These are phyloP conservation scores for Oreochromis spilurus DNA, from an alignment of 2,113 vertebrate species.

Conservation along the genomic window DNA sequence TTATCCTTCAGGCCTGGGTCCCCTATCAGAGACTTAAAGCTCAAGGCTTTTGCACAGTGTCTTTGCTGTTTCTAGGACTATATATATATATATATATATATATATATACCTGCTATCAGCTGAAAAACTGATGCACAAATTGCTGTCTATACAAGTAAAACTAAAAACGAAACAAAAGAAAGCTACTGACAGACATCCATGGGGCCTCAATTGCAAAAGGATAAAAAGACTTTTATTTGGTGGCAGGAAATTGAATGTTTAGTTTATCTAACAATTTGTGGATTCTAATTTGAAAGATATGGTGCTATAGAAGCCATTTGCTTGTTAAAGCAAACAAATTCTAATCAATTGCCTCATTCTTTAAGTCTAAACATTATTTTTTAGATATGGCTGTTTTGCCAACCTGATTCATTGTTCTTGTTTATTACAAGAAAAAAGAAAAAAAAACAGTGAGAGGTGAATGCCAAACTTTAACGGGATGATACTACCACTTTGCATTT, in stretches of 20 bases:
- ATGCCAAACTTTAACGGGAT: background rate
- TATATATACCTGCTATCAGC: background rate
- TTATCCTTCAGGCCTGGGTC: background rate
- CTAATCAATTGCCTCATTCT: background rate
- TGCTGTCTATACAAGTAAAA: background rate
- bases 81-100: background rate
- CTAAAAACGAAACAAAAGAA: accelerated
- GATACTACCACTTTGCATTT: background rate
- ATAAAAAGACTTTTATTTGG: background rate
- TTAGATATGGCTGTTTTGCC: background rate
- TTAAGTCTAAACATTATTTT: background rate
- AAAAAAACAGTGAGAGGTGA: background rate
- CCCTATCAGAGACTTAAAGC: background rate
- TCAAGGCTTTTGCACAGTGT: background rate
- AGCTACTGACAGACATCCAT: background rate
- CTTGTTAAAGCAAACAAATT: background rate
- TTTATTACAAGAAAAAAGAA: background rate
- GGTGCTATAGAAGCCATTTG: background rate
- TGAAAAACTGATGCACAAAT: background rate
- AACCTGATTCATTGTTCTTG: background rate
- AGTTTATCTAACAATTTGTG: background rate
- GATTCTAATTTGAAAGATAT: background rate
- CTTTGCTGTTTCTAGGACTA: background rate
- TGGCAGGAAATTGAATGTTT: background rate
- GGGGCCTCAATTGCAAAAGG: background rate